Percentiles rank a stretch among this genome's conserved stretches.
Evolutionary conservation across 2,113 vertebrate species (phyloP).

Genomic region (Bubo scandiacus): DNA sequence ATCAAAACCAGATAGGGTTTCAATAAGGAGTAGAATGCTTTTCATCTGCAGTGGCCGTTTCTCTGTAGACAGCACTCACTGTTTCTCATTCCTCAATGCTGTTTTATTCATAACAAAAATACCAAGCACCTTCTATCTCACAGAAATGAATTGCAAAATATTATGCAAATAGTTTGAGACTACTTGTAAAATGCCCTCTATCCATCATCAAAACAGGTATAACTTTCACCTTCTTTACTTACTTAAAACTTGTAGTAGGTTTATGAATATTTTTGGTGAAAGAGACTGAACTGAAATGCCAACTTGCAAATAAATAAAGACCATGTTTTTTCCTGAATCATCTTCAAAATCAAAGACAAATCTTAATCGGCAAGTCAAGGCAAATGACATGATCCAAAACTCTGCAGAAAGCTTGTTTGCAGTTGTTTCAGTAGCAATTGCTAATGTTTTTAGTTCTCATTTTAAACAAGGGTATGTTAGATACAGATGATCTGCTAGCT

Average conservation of each 20-base stretch:
- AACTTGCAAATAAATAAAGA: neutral
- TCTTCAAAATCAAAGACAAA: neutral
- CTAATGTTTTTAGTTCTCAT: neutral
- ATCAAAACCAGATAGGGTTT: neutral
- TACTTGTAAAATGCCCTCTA: neutral
- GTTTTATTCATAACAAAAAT: neutral
- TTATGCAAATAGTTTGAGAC: neutral
- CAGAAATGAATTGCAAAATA: neutral
- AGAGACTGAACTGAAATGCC: neutral
- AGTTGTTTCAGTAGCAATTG: neutral
- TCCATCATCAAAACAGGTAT: neutral
- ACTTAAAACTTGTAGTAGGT: neutral
- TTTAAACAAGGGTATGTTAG: neutral
- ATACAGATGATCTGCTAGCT: neutral
- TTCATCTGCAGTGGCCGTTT: neutral
- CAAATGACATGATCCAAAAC: neutral
- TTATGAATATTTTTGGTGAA: neutral
- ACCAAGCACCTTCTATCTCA: neutral
- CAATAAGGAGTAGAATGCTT: neutral
- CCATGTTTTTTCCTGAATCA: neutral
- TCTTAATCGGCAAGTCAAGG: neutral
- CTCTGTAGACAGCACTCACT: neutral
- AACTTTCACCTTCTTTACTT: neutral
- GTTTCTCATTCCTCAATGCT: neutral
- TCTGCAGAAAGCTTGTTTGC: neutral